Base-by-base conservation (phyloP, 2,113 vertebrate species). In the Brachionichthys hirsutus region DNA sequence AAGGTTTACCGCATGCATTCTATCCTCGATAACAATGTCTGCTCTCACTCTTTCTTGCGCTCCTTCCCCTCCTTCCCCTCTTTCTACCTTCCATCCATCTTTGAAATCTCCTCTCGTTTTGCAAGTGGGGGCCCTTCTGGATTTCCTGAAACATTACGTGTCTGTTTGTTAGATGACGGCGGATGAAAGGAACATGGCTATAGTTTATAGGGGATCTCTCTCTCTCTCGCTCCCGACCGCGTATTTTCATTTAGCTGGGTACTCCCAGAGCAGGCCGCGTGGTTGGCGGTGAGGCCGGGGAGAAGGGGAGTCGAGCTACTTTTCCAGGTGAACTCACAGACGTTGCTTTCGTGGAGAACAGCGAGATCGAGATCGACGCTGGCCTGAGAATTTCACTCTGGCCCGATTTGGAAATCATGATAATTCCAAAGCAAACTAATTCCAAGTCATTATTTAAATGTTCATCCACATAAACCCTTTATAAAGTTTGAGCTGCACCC, bases 101-200 rank as follows among this genome's bases (percentile, higher is more conserved):
- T 75, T 81, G 63, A 78, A 80, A 70, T 72, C 35, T 44, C 36
- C 55, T 45, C 0, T 20, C 54, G 59, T 54, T 73, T 48, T 55
- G 74, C 14, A 62, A 85, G 61, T 22, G 2, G 55, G 10, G 61
- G 60, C 73, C 57, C n/a, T n/a, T 68, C 49, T 73, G 69, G 67
- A 47, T 80, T 78, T 77, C 52, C 54, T 20, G 20, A 52, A 62
- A 24, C 48, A n/a, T 10, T 3, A 30, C 43, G 57, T 49, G 68
- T 85, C 75, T 83, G 85, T 46, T 81, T 75, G 60, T 82, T 79
- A 77, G 78, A 87, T 66, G 82, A 78, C 80, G 55, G 73, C 72
- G 78, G 68, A 80, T 82, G 62, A 83, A 86, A 86, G 75, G 53
- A 78, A 49, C 59, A 51, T 51, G 70, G 77, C 63, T 70, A 6